These are phyloP conservation scores for Leucophenga montana DNA, from an alignment of 2,888 invertebrate genomes.

Conservation along the genomic window DNA sequence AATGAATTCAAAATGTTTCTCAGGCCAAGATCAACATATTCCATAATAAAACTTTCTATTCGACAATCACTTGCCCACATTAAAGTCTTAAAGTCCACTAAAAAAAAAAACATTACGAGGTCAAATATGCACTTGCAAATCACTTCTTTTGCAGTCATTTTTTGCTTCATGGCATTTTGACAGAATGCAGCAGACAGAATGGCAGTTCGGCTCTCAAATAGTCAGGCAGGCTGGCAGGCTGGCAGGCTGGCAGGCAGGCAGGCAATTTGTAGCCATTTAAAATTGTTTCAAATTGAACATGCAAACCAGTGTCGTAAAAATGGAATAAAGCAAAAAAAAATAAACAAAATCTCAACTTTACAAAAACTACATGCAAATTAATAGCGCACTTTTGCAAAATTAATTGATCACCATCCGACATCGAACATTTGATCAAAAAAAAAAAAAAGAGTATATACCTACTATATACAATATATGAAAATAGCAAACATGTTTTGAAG, in stretches of 20 bases:
- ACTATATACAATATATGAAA: too few relatives aligned
- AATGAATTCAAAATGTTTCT: too few relatives aligned
- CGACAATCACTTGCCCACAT: neutral
- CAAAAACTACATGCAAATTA: slow-evolving; percentile 26
- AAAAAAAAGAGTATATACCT: too few relatives aligned
- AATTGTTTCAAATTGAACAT: slow-evolving; percentile 56
- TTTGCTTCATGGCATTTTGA: slow-evolving; percentile 10
- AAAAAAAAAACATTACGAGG: slow-evolving; percentile 16
- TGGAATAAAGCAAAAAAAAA: neutral
- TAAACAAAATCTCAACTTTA: neutral
- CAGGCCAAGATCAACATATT: too few relatives aligned
- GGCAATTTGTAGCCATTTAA: slow-evolving; percentile 66
- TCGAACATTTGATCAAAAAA: too few relatives aligned
- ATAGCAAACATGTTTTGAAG: too few relatives aligned
- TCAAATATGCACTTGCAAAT: slow-evolving; percentile 15
- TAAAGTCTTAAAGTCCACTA: neutral
- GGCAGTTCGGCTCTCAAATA: neutral
- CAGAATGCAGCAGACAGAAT: neutral
- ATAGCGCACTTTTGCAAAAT: slow-evolving; percentile 27
- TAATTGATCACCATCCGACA: slow-evolving; percentile 52
- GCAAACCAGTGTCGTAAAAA: neutral
- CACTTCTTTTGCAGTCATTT: neutral
- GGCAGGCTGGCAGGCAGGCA: slow-evolving; percentile 48
- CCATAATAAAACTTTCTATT: too few relatives aligned
- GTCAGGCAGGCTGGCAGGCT: neutral